phyloP scores from a whole-genome alignment of 2,113 vertebrate species.

The Hemiscyllium ocellatum region DNA sequence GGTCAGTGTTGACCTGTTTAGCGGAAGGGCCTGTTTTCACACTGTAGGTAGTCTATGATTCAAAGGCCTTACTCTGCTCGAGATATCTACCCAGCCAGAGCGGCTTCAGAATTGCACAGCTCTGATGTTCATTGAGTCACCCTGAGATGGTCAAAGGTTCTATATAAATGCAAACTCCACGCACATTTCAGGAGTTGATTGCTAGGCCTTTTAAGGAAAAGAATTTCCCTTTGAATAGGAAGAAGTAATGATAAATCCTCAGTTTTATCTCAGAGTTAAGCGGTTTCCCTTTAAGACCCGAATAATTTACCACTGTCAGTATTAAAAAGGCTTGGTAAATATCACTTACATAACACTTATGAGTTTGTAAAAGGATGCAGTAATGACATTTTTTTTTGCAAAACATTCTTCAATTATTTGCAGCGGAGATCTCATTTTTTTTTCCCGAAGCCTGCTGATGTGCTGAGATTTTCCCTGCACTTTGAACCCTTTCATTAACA shows the following conservation, averaged over 20 bases:
- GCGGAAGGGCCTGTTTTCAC: too few species aligned
- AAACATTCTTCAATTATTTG: not conserved
- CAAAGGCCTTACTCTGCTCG: not conserved
- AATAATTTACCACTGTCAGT: not conserved
- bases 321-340: not conserved
- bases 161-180: not conserved
- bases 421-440: not conserved
- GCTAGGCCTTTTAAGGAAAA: not conserved
- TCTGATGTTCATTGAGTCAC: not conserved
- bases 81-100: not conserved
- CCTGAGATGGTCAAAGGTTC: not conserved
- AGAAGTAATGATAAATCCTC: not conserved
- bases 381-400: not conserved
- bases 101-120: not conserved
- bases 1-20: too few species aligned
- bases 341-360: too few species aligned
- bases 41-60: too few species aligned
- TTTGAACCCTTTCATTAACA: not conserved
- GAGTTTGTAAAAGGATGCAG: not conserved
- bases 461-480: not conserved
- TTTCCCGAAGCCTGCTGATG: not conserved
- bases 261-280: not conserved
- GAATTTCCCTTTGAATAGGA: accelerated
- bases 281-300: not conserved
- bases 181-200: too few species aligned